A percentile compares a stretch with the other conserved stretches of the same genome.
Conservation (phyloP, 2,888 invertebrate genomes). For the Pristionchus arcanus region DNA sequence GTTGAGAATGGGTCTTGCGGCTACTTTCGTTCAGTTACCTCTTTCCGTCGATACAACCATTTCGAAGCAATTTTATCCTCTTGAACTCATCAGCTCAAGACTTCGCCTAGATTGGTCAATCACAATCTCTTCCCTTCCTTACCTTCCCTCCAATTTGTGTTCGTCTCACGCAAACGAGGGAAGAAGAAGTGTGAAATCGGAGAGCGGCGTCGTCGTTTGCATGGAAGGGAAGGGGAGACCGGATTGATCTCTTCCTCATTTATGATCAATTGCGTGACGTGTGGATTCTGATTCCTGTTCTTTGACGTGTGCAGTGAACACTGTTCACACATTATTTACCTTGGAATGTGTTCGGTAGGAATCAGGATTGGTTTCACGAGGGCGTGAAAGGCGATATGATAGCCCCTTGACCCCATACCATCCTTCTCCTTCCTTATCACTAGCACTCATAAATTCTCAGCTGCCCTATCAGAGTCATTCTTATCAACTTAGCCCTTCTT, state of each 20-base stretch:
- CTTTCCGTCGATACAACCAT: background rate
- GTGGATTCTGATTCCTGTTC: background rate
- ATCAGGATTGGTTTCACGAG: background rate
- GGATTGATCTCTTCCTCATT: background rate
- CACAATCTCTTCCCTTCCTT: background rate
- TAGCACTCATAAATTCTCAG: background rate
- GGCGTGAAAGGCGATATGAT: background rate
- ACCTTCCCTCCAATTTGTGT: background rate
- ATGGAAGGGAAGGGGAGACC: background rate
- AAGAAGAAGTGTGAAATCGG: constrained; percentile 6
- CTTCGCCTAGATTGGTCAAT: background rate
- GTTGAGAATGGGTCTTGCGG: background rate
- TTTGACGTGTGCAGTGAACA: too few relatives aligned
- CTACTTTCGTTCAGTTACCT: background rate
- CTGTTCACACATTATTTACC: background rate
- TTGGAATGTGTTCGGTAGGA: background rate
- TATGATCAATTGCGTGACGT: background rate
- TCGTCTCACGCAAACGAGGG: constrained; percentile 15
- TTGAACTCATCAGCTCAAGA: too few relatives aligned
- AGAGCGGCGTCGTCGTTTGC: constrained; percentile 12
- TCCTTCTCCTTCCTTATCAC: constrained; percentile 2
- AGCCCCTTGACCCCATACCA: background rate
- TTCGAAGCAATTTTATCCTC: background rate
- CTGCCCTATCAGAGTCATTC: constrained; percentile 44
- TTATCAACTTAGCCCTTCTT: constrained; percentile 33